Evolutionary conservation across 1,140 invertebrate species (phyloP), one percentile per base, ranked within the genome.

Genomic region (Listronotus oregonensis): DNA sequence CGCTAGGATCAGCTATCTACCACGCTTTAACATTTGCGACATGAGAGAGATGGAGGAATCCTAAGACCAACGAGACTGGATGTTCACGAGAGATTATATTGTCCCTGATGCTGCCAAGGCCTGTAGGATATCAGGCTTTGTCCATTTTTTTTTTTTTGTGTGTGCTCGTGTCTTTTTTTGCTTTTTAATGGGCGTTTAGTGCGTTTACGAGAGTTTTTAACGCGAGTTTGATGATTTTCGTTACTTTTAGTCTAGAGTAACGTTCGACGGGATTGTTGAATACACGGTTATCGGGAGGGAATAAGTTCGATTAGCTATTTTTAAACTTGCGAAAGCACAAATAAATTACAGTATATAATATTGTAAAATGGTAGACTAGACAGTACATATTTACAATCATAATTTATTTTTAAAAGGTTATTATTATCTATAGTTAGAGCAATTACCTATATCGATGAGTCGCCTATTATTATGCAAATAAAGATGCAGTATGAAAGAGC

Each of bases 21-120:
- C 60, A 21, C 32, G 11, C 42, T 50, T 34, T 60, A 8, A 9
- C 14, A 17, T n/a, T 40, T n/a, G 8, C 8, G 11, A 37, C 21
- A 10, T 27, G 39, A 39, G 11, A 11, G n/a, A 27, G 12, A 50
- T 18, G 10, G n/a, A 37, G 12, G 3, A 44, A 15, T 44, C 12
- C 17, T 14, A 31, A n/a, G 18, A 10, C 44, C 43, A n/a, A n/a
- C 6, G 21, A 27, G 18, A 40, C 10, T 14, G 11, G 6, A 3
- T 7, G 12, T 11, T 18, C 17, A 17, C 11, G 42, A 42, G 14
- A 31, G 27, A 46, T 58, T 58, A 34, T 60, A 11, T 37, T 56
- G 58, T 21, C 60, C 60, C 37, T 54, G 49, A 63, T 63, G 50
- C 60, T 63, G 60, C 60, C 49, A 52, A 63, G 60, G 60, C 51